Base-by-base conservation (phyloP, 2,888 invertebrate species). In the Ernsta delagoae region DNA sequence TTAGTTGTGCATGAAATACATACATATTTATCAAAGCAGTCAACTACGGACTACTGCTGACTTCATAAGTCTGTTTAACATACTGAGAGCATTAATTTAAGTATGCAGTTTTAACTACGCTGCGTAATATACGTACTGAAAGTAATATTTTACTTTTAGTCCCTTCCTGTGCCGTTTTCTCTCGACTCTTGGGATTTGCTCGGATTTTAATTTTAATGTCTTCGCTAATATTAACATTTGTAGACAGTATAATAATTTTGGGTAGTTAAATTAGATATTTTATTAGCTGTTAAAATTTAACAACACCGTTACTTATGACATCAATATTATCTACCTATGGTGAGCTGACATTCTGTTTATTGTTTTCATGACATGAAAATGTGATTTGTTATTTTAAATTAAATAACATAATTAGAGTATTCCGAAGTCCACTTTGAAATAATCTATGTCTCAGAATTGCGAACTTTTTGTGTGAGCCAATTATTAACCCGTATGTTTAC, bases 41-140 rank as follows among this genome's bases (percentile, higher is more conserved):
- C 6, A 39, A 39, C 39, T 31, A 31, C 3, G 1, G 11, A 43
- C 45, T 48, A 48, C 5, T 43, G 43, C 43, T 9, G 43, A 4
- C 45, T 48, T 9, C 12, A 48, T 48, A 48, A 48, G 45, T 48
- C 45, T 48, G n/a, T 48, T 48, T 48, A n/a, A 48, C 45, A 48
- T 48, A 48, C 45, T 48, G 45, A 48, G n/a, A 48, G 45, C 45
- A 48, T 48, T 45, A 45, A n/a, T 45, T 45, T 45, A 45, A 45
- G n/a, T 45, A 45, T 45, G n/a, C 45, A 45, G 45, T 5, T n/a
- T 45, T 45, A 45, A 45, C 45, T 45, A n/a, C n/a, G 45, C n/a
- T n/a, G 4, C n/a, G 45, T 45, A 12, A 45, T 45, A 45, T 31
- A 31, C 31, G 4, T 45, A 45, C 45, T 45, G 45, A n/a, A 45